A percentile compares a stretch with the other conserved stretches of the same genome.
Conservation (phyloP, 1,140 invertebrate species). For the Brachionus koreanus region DNA sequence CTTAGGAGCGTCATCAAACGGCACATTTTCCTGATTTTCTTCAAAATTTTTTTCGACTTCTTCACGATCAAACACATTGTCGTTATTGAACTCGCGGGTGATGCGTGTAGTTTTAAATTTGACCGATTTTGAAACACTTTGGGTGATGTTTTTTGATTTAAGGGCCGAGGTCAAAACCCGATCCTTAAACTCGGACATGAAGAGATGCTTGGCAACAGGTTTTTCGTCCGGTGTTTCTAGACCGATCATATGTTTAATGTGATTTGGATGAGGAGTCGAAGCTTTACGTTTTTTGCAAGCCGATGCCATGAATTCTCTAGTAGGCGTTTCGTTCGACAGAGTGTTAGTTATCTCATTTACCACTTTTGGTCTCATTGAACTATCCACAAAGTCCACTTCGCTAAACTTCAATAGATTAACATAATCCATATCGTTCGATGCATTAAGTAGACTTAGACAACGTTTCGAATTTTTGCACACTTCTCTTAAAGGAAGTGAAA, state of each 20-base stretch:
- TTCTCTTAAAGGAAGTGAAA: conserved; percentile 12
- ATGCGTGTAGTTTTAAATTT: not conserved
- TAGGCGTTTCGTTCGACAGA: not conserved
- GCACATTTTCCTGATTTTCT: not conserved
- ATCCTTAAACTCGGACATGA: conserved; percentile 4
- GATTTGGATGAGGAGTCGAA: not conserved
- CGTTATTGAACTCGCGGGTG: not conserved
- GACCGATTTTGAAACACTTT: not conserved
- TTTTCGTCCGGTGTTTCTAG: not conserved
- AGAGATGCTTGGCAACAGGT: not conserved
- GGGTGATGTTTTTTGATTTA: not conserved
- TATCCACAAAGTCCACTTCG: not conserved
- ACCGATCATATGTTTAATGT: not conserved
- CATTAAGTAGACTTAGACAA: not conserved
- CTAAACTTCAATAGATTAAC: not conserved
- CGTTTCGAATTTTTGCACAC: conserved; percentile 21
- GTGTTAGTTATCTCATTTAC: not conserved
- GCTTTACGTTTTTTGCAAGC: conserved; percentile 9
- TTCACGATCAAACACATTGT: not conserved
- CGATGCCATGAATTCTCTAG: not conserved
- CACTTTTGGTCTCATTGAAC: not conserved
- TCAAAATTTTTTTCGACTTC: not conserved
- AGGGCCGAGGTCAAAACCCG: not conserved
- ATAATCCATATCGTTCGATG: not conserved
- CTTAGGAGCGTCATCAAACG: not conserved